A percentile compares a stretch with the other conserved stretches of the same genome.
Evolutionary conservation across 1,140 invertebrate species (phyloP).

Genomic region (Panagrolaimus sp.): DNA sequence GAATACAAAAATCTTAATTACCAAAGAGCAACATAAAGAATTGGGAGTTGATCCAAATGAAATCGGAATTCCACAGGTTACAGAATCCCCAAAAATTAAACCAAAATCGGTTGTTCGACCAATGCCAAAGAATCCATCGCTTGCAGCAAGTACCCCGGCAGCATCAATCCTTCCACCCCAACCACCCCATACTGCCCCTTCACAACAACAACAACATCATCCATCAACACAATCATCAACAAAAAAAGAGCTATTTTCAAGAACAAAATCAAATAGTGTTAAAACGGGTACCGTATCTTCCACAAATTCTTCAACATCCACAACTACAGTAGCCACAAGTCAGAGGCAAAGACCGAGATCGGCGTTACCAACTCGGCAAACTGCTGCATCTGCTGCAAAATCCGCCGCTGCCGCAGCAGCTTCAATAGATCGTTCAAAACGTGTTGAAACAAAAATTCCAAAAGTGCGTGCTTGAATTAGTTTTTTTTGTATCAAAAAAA

Average conservation of each 20-base stretch:
- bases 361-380: background rate
- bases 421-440: background rate
- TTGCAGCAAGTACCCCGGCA: slow-evolving; percentile 25
- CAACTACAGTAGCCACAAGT: no score
- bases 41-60: slow-evolving; percentile 19
- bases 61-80: background rate
- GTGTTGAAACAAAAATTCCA: slow-evolving; percentile 10
- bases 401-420: background rate
- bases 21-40: slow-evolving; percentile 33
- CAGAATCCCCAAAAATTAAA: slow-evolving; percentile 19
- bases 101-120: slow-evolving; percentile 53
- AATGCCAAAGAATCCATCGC: slow-evolving; percentile 45
- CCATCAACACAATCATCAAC: background rate
- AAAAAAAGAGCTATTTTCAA: no score
- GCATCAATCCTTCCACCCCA: slow-evolving; percentile 11
- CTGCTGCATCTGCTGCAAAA: background rate
- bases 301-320: no score
- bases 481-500: background rate
- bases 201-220: background rate
- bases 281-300: slow-evolving; percentile 11
- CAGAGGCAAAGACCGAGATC: no score
- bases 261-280: background rate
- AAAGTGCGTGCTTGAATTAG: slow-evolving; percentile 5
- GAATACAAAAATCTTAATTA: slow-evolving; percentile 51
- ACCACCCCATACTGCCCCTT: background rate